phyloP scores from a whole-genome alignment of 2,113 vertebrate genomes.

The Sorex araneus region DNA sequence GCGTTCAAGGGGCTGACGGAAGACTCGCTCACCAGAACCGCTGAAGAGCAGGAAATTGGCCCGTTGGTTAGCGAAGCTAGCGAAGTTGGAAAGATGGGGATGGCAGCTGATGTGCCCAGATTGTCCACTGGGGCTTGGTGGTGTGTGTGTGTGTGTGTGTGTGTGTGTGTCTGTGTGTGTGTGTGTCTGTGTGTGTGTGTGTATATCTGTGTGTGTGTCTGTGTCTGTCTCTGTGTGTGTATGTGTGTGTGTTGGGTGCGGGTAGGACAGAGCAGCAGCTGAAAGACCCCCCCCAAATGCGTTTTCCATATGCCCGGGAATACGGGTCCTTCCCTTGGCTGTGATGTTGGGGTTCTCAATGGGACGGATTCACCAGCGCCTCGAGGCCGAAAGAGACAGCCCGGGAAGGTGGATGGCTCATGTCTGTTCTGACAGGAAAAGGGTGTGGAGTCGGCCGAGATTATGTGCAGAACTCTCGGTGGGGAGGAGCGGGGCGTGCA shows the following conservation, averaged over 20 bases:
- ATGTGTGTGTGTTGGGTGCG: too few species aligned
- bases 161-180: too few species aligned
- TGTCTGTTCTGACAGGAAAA: conserved; percentile 39
- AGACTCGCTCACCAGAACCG: background rate
- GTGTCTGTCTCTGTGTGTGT: too few species aligned
- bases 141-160: too few species aligned
- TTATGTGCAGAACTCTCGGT: conserved; percentile 31
- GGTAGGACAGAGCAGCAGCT: background rate
- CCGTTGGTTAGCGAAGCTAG: background rate
- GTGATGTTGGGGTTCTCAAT: background rate
- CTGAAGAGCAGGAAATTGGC: background rate
- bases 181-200: too few species aligned
- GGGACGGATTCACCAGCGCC: background rate
- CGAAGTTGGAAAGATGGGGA: background rate
- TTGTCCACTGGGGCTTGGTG: background rate
- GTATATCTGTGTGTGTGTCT: too few species aligned
- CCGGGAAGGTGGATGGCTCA: conserved; percentile 12
- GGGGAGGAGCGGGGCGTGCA: background rate
- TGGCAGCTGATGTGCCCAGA: background rate
- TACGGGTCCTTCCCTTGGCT: background rate
- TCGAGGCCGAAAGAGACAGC: conserved; percentile 65
- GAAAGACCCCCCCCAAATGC: background rate
- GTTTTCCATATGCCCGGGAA: background rate
- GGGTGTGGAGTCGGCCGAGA: conserved; percentile 10
- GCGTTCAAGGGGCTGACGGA: background rate